Evolutionary conservation across 2,113 vertebrate genomes (phyloP), one percentile per base, ranked within the genome.

Genomic region (Mus pahari): DNA sequence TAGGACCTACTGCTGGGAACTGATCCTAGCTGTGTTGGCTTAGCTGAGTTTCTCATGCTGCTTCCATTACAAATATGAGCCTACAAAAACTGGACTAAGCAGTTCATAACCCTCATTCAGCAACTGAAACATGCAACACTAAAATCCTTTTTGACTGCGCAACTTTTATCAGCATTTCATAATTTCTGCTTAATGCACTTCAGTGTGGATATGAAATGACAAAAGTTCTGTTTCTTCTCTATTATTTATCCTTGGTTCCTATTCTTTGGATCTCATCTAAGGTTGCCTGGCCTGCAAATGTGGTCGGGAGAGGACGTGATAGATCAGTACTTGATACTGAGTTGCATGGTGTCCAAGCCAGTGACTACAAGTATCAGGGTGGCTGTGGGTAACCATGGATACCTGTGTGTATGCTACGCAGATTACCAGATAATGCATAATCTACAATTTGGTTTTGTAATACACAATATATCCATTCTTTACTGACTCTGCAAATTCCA

Each of bases 71-170:
- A 98, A 98, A 98, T 97, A 98, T 98, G 97, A 98, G 95, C 98
- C 98, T 98, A 98, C 98, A 98, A 98, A 98, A 99, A 98, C 99
- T 99, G 99, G 99, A 99, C 99, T 99, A 98, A 99, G 98, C 98
- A 96, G 97, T 98, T 98, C 97, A 99, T 99, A 99, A 99, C 99
- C 98, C 98, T 98, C 99, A 99, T 99, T 98, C 98, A 98, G 99
- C 99, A 98, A 98, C 98, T 98, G 99, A 98, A 98, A 98, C 99
- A 98, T 98, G 99, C 99, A 98, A 98, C 99, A 99, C 99, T 99
- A 99, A 99, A 99, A 98, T 98, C 98, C 98, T 97, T 98, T 96
- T 97, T 98, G 98, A 98, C 98, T 98, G 97, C 97, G 98, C 98
- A 98, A 96, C 98, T 98, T 97, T 95, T 98, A 98, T 92, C 97